A percentile compares a stretch with the other conserved stretches of the same genome.
These are phyloP conservation scores for Cistogaster globosa DNA, from an alignment of 2,888 invertebrate genomes.

Conservation along the genomic window DNA sequence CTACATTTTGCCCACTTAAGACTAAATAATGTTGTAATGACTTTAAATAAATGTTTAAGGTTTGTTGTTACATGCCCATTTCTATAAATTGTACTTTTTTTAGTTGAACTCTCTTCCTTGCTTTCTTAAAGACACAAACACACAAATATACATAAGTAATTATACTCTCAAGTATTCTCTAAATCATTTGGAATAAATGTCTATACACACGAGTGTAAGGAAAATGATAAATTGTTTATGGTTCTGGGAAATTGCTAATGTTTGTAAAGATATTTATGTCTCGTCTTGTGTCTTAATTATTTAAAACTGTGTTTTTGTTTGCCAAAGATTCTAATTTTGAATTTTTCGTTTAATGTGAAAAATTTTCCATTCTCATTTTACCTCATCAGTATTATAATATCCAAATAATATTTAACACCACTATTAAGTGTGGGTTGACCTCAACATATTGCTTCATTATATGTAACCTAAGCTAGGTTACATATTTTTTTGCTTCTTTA, in stretches of 20 bases:
- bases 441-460: constrained; percentile 49
- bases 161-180: not conserved
- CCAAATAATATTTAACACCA: not conserved
- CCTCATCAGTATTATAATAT: too few relatives aligned
- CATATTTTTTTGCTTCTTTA: constrained; percentile 5
- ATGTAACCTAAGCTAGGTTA: not conserved
- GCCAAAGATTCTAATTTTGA: not conserved
- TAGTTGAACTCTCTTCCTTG: not conserved
- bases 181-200: constrained; percentile 1
- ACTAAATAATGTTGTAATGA: constrained; percentile 5
- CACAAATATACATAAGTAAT: not conserved
- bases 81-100: constrained; percentile 66
- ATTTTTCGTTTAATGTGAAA: not conserved
- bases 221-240: constrained; percentile 78
- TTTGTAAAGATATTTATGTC: not conserved
- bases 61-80: constrained; percentile 56
- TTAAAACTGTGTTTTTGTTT: constrained; percentile 7
- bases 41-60: constrained; percentile 37
- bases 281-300: not conserved
- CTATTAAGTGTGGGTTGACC: constrained; percentile 48
- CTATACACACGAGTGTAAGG: not conserved
- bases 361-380: not conserved
- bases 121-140: not conserved
- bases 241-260: constrained; percentile 81
- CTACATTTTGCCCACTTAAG: constrained; percentile 33